These are phyloP conservation scores for Perca fluviatilis DNA, from an alignment of 2,113 vertebrate species.

Conservation along the genomic window DNA sequence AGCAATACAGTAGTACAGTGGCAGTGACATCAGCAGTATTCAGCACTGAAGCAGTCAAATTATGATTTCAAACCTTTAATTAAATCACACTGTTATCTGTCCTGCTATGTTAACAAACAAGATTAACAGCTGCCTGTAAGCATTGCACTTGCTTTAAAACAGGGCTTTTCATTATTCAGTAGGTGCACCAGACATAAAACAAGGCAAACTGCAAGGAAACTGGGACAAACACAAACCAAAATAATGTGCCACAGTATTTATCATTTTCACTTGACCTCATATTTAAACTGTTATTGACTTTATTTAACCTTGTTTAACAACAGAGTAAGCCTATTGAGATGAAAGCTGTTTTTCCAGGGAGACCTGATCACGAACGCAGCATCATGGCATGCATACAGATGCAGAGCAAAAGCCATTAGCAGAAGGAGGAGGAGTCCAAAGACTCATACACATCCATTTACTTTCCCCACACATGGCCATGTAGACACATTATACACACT, in stretches of 20 bases:
- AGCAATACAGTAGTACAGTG: neutral
- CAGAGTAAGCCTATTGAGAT: slow-evolving; percentile 41
- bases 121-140: slow-evolving; percentile 18
- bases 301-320: slow-evolving; percentile 64
- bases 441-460: neutral
- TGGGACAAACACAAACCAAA: slow-evolving; percentile 20
- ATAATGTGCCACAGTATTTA: slow-evolving; percentile 20
- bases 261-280: slow-evolving; percentile 49
- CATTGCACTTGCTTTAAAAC: neutral
- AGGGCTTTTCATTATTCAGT: neutral
- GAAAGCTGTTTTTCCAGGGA: slow-evolving; percentile 49
- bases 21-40: neutral
- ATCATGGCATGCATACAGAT: slow-evolving; percentile 41
- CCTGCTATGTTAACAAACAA: slow-evolving; percentile 18
- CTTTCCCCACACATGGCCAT: neutral
- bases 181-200: slow-evolving; percentile 5
- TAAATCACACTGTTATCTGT: slow-evolving; percentile 8
- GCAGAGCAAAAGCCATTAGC: slow-evolving; percentile 18
- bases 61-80: slow-evolving; percentile 2
- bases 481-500: neutral
- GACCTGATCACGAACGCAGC: slow-evolving; percentile 33
- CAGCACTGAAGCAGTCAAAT: neutral
- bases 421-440: neutral
- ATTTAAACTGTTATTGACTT: slow-evolving; percentile 54
- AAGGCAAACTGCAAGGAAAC: neutral